Base-by-base conservation (phyloP, 2,113 vertebrate species). In the Daubentonia madagascariensis region DNA sequence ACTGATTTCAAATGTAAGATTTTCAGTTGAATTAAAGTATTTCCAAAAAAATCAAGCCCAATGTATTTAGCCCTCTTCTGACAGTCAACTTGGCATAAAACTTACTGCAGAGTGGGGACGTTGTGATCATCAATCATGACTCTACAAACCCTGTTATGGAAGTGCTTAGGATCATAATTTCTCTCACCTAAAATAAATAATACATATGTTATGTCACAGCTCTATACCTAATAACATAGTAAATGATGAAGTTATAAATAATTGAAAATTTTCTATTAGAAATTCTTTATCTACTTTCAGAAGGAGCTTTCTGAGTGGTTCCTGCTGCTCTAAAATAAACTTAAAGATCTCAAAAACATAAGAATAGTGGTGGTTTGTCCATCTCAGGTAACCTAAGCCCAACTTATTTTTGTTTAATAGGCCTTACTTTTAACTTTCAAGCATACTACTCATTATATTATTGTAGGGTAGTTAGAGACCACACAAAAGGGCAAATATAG, bases 81-180 rank as follows among this genome's bases (percentile, higher is more conserved):
- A 89, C 16, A 43, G 45, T 40, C 37, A 93, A 20, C 3, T 37
- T 72, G 23, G 10, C 6, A 32, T 65, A 14, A 18, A 40, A 99
- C 99, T 99, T 98, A 99, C 99, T 98, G 98, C 57, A 99, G 93
- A 0, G 99, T 97, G 75, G 99, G 99, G 10, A 99, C 99, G 18
- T 99, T 99, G 95, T 99, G 99, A 97, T 99, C 99, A 78, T 99
- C 99, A 85, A 99, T 99, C 98, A 99, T 99, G 54, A 99, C 98
- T 61, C 99, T 98, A 85, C 99, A 99, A 30, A 99, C 99, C 90
- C 98, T 99, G 96, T 99, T 99, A 98, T 99, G 99, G 98, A 99
- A 99, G 97, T 99, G 97, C 96, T 99, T 98, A 3, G 99, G 99
- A 95, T 99, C 99, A 80, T 99, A 99, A 83, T 99, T 98, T 98